Conservation (phyloP, 1,140 invertebrate species). For the Anthonomus grandis region DNA sequence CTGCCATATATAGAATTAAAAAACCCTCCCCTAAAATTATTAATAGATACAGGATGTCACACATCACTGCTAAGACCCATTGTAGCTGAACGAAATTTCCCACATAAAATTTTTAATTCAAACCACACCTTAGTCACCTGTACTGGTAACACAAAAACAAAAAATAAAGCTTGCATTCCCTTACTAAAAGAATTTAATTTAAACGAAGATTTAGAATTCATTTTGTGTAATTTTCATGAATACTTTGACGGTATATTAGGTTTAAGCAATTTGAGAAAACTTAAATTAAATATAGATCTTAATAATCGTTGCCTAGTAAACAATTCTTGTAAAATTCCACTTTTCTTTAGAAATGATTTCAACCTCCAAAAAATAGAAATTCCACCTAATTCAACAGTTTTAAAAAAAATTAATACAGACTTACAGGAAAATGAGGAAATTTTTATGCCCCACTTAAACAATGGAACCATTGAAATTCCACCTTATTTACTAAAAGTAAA, state of each 20-base stretch:
- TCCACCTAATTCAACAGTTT: background rate
- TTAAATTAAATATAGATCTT: constrained; percentile 27
- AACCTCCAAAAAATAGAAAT: constrained; percentile 7
- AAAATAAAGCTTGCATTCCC: constrained; percentile 25
- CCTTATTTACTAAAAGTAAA: too few relatives aligned
- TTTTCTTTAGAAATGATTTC: constrained; percentile 10
- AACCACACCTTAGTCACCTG: constrained; percentile 14
- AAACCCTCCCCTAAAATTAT: constrained; percentile 24
- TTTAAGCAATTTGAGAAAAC: constrained; percentile 15
- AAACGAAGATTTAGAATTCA: constrained; percentile 6
- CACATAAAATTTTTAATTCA: constrained; percentile 13
- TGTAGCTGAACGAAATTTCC: constrained; percentile 14
- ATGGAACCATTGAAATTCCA: too few relatives aligned
- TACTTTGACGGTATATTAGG: constrained; percentile 33
- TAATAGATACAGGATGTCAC: constrained; percentile 30
- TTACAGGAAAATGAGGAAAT: background rate
- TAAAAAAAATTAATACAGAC: constrained; percentile 9
- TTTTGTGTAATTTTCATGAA: constrained; percentile 28
- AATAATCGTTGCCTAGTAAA: constrained; percentile 15
- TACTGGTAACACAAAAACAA: constrained; percentile 15
- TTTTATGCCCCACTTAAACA: background rate
- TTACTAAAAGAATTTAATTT: constrained; percentile 17
- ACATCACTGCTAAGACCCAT: constrained; percentile 22
- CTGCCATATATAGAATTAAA: constrained; percentile 29
- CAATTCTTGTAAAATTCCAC: constrained; percentile 19